Conservation (phyloP, 1,140 invertebrate genomes). For the Drosophila ercepeae region DNA sequence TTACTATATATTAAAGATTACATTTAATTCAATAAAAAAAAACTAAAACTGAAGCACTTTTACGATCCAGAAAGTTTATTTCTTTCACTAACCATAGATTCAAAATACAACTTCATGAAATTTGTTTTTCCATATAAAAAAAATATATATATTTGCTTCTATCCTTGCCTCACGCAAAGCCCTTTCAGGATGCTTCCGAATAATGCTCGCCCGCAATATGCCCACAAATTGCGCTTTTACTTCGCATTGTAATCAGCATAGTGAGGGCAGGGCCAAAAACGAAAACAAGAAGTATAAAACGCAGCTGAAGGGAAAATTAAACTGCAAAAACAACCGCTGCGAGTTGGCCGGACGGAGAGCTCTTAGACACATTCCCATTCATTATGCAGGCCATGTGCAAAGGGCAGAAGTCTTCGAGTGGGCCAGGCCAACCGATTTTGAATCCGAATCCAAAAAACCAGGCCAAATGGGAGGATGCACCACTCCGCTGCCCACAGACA, state of each 20-base stretch:
- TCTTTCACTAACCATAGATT: background rate
- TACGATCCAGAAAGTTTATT: background rate
- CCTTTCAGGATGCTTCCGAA: slow-evolving; percentile 27
- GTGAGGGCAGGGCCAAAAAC: slow-evolving; percentile 18
- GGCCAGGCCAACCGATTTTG: slow-evolving; percentile 36
- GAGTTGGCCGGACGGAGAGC: slow-evolving; percentile 12
- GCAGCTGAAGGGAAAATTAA: slow-evolving; percentile 57
- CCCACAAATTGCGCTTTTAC: slow-evolving; percentile 74
- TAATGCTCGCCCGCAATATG: slow-evolving; percentile 50
- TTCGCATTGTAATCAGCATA: slow-evolving; percentile 58
- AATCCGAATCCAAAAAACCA: background rate
- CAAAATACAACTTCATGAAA: background rate
- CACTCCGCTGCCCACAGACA: slow-evolving; percentile 47
- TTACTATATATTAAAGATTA: background rate
- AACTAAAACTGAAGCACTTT: background rate
- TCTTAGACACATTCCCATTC: slow-evolving; percentile 61
- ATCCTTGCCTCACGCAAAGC: slow-evolving; percentile 5
- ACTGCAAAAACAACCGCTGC: slow-evolving; percentile 40
- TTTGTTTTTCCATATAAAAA: background rate
- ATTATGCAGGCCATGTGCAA: slow-evolving; percentile 77
- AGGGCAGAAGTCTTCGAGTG: slow-evolving; percentile 66
- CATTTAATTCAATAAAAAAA: background rate
- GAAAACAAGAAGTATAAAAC: slow-evolving; percentile 46
- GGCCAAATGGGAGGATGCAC: slow-evolving; percentile 22
- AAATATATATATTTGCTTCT: slow-evolving; percentile 2